phyloP scores from a whole-genome alignment of 2,888 invertebrate genomes.

The Octodonta nipae region DNA sequence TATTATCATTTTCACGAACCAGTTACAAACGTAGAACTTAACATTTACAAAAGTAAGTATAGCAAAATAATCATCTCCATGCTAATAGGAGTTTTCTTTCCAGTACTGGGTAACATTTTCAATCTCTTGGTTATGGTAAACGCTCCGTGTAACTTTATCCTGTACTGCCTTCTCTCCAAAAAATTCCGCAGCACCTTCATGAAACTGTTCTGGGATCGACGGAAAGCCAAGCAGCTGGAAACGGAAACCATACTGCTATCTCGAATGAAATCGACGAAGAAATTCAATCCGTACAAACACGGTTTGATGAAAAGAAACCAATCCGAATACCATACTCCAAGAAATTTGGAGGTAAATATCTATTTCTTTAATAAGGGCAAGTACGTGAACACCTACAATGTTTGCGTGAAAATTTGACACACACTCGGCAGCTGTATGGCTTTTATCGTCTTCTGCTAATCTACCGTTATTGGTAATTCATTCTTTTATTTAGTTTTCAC shows the following conservation, averaged over 20 bases:
- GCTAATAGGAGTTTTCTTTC: slow-evolving; percentile 9
- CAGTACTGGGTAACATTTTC: slow-evolving; percentile 55
- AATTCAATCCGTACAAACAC: slow-evolving; percentile 22
- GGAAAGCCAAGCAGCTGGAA: slow-evolving; percentile 19
- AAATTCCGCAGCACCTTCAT: slow-evolving; percentile 51
- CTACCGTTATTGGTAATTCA: slow-evolving; percentile 22
- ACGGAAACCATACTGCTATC: slow-evolving; percentile 24
- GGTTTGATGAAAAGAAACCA: slow-evolving; percentile 25
- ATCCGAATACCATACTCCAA: slow-evolving; percentile 31
- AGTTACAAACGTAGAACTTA: slow-evolving; percentile 13
- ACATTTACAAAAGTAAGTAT: slow-evolving; percentile 28
- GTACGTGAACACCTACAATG: slow-evolving; percentile 31
- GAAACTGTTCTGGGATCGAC: slow-evolving; percentile 27
- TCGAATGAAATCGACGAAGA: slow-evolving; percentile 20
- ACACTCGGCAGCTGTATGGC: too few relatives aligned
- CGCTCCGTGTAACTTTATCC: slow-evolving; percentile 62
- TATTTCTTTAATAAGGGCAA: slow-evolving; percentile 33
- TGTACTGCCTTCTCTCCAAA: slow-evolving; percentile 64
- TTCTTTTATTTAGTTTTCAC: slow-evolving; percentile 10
- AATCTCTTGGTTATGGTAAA: slow-evolving; percentile 59
- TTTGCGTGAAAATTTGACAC: slow-evolving; percentile 16
- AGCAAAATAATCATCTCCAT: background rate
- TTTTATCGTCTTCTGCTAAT: slow-evolving; percentile 4
- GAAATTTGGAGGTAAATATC: slow-evolving; percentile 36
- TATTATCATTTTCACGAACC: slow-evolving; percentile 32